phyloP scores from a whole-genome alignment of 2,113 vertebrate species.

The Lepus timidus region DNA sequence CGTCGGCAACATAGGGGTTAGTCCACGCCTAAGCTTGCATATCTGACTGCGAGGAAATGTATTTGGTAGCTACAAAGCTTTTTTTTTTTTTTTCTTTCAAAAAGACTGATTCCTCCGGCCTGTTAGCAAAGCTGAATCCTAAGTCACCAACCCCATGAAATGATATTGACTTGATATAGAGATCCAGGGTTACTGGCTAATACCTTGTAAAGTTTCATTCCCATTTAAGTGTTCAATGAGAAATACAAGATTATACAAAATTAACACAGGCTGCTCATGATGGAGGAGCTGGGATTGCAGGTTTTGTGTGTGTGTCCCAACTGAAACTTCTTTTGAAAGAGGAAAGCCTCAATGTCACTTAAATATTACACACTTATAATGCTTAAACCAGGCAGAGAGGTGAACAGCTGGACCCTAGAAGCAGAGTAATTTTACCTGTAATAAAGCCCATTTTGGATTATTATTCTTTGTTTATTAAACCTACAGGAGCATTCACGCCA shows the following conservation, averaged over 20 bases:
- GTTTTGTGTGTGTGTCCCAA: not conserved
- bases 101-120: not conserved
- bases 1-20: not conserved
- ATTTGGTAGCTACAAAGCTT: not conserved
- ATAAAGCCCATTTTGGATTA: slow-evolving; percentile 66
- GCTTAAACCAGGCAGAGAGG: slow-evolving; percentile 39
- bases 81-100: slow-evolving; percentile 58
- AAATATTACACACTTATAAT: not conserved
- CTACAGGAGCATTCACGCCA: slow-evolving; percentile 64
- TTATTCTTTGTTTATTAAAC: slow-evolving; percentile 76
- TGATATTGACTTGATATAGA: not conserved
- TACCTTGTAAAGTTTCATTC: slow-evolving; percentile 3
- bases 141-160: not conserved
- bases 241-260: not conserved
- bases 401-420: slow-evolving; percentile 51
- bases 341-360: slow-evolving; percentile 35
- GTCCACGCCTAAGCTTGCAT: not conserved
- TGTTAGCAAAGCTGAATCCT: not conserved
- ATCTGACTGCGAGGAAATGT: slow-evolving; percentile 4
- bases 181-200: not conserved
- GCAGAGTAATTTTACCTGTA: slow-evolving; percentile 41
- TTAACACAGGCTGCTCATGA: not conserved
- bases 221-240: not conserved
- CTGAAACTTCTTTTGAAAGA: slow-evolving; percentile 59
- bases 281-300: not conserved